A percentile compares a stretch with the other conserved stretches of the same genome.
Conservation (phyloP, 2,797 vertebrate genomes). For the Vireo griseus region DNA sequence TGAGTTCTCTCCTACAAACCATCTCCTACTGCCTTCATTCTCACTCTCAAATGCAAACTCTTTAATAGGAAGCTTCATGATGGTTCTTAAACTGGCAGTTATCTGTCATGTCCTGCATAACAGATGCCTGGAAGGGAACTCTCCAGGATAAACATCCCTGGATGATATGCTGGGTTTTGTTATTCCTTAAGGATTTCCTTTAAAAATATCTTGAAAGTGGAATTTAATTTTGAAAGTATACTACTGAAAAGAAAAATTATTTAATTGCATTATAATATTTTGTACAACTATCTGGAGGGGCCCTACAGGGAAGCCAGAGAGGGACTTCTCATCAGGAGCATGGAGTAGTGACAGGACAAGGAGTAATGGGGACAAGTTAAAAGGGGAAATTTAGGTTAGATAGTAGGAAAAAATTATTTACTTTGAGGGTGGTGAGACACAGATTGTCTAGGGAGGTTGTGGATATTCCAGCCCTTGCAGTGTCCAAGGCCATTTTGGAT, state of each 20-base stretch:
- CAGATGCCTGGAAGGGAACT: neutral
- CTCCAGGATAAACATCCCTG: neutral
- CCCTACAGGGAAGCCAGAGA: neutral
- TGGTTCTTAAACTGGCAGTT: neutral
- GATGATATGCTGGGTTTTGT: neutral
- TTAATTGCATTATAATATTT: too few species aligned
- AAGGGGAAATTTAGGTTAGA: neutral
- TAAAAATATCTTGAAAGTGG: neutral
- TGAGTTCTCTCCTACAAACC: rapidly evolving
- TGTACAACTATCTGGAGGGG: neutral
- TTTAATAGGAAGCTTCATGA: neutral
- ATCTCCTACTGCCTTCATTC: neutral
- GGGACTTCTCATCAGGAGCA: neutral
- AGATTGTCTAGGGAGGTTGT: neutral
- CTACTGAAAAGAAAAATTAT: neutral
- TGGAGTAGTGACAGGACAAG: neutral
- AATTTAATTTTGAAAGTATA: neutral
- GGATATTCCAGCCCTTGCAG: neutral
- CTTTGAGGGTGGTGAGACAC: neutral
- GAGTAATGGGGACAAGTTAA: neutral
- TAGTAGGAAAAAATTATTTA: neutral
- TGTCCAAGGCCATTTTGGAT: neutral
- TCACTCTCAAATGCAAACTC: neutral
- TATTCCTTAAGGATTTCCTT: neutral
- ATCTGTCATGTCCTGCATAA: neutral